Evolutionary conservation across 2,113 vertebrate genomes (phyloP).

Genomic region (Microtus ochrogaster): DNA sequence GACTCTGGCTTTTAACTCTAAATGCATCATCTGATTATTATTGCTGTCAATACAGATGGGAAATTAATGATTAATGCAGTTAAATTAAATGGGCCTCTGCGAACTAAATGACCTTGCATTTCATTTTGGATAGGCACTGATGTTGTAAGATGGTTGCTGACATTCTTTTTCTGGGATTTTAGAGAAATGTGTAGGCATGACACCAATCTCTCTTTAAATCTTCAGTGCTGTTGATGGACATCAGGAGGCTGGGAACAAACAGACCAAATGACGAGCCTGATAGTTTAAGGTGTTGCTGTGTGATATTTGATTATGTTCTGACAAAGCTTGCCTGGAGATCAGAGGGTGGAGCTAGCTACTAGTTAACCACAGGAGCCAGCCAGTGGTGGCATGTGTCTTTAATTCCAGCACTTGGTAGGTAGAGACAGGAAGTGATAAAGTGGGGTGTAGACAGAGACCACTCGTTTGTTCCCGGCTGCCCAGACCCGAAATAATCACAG

Average conservation of each 20-base stretch:
- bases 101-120: constrained; percentile 77
- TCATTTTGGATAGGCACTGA: constrained; percentile 65
- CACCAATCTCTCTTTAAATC: background rate
- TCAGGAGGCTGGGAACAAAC: constrained; percentile 4
- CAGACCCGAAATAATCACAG: too few species aligned
- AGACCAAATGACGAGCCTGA: background rate
- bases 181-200: constrained; percentile 13
- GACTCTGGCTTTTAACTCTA: constrained; percentile 70
- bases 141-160: constrained; percentile 27
- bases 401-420: too few species aligned
- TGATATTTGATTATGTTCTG: too few species aligned
- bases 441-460: too few species aligned
- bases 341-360: too few species aligned
- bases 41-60: constrained; percentile 69
- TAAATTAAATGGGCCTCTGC: constrained; percentile 80
- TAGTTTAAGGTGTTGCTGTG: background rate
- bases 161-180: constrained; percentile 12
- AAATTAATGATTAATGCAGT: constrained; percentile 84
- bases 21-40: constrained; percentile 79
- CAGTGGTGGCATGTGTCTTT: too few species aligned
- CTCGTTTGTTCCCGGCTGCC: too few species aligned
- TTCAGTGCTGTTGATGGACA: background rate
- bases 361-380: too few species aligned
- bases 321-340: too few species aligned
- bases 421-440: too few species aligned